Percentiles rank a stretch among this genome's conserved stretches.
phyloP scores from a whole-genome alignment of 92 coral and sea anemone genomes.

The Micromussa lordhowensis region DNA sequence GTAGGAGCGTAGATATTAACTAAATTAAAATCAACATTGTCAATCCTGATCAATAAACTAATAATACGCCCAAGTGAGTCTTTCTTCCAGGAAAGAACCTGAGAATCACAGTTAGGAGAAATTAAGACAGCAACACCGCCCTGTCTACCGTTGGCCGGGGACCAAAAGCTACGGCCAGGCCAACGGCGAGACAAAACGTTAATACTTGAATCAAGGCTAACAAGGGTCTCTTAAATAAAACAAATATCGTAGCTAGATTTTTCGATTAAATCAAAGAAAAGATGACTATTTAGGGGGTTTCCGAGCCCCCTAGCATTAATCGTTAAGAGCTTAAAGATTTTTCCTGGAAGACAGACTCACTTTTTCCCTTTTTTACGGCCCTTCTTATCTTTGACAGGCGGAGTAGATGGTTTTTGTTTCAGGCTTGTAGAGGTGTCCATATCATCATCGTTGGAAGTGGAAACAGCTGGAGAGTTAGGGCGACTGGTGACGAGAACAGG shows the following conservation, averaged over 20 bases:
- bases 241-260: not conserved
- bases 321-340: not conserved
- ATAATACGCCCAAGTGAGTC: slow-evolving; percentile 23
- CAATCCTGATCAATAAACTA: not conserved
- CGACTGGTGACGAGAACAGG: too few species aligned
- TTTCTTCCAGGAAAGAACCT: not conserved
- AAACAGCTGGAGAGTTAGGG: too few species aligned
- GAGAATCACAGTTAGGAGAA: not conserved
- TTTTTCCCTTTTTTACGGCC: too few species aligned
- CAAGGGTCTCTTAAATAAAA: slow-evolving; percentile 20
- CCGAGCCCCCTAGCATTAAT: slow-evolving; percentile 12
- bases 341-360: not conserved
- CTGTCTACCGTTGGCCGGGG: slow-evolving; percentile 16
- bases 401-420: too few species aligned
- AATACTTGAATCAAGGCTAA: not conserved
- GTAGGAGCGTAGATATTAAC: slow-evolving; percentile 51
- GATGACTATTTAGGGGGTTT: not conserved
- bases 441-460: too few species aligned
- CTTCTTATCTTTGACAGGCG: too few species aligned
- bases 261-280: not conserved
- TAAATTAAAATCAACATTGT: not conserved
- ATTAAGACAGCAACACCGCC: too few species aligned
- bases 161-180: slow-evolving; percentile 26
- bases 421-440: too few species aligned
- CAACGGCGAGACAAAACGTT: not conserved